A percentile compares a stretch with the other conserved stretches of the same genome.
These are phyloP conservation scores for Vanessa cardui DNA, from an alignment of 2,888 invertebrate genomes.

Conservation along the genomic window DNA sequence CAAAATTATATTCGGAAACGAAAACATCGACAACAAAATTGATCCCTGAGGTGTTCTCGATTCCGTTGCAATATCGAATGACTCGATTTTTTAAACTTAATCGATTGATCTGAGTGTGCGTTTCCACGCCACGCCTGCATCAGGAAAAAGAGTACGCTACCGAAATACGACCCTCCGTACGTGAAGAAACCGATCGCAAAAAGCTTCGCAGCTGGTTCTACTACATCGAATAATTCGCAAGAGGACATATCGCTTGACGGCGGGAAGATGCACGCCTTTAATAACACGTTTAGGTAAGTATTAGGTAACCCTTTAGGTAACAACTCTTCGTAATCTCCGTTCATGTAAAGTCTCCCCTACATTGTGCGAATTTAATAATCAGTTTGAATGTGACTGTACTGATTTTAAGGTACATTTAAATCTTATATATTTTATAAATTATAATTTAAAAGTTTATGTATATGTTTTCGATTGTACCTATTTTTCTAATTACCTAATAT, in stretches of 20 bases:
- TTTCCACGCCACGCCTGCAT: conserved; percentile 81
- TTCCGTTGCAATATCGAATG: conserved; percentile 50
- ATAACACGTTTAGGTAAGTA: conserved; percentile 88
- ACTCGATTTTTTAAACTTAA: conserved; percentile 72
- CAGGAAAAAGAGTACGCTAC: conserved; percentile 94
- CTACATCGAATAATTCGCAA: conserved; percentile 88
- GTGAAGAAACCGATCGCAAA: conserved; percentile 91
- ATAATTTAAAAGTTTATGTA: not conserved
- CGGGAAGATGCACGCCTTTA: conserved; percentile 92
- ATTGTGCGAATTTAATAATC: conserved; percentile 10
- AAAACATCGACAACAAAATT: conserved; percentile 50
- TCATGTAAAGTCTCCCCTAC: conserved; percentile 9
- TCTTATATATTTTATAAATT: conserved; percentile 16
- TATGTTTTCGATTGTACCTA: conserved; percentile 11
- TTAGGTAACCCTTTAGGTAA: conserved; percentile 16
- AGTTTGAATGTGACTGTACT: conserved; percentile 19
- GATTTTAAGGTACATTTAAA: conserved; percentile 4
- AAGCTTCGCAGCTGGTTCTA: conserved; percentile 85
- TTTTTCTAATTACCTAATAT: conserved; percentile 4
- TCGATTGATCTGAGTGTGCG: conserved; percentile 83
- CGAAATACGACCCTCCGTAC: conserved; percentile 94
- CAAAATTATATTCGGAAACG: conserved; percentile 48
- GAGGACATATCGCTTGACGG: conserved; percentile 91
- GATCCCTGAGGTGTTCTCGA: conserved; percentile 58
- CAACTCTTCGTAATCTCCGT: not conserved